These are phyloP conservation scores for Euplexia lucipara DNA, from an alignment of 2,888 invertebrate species.

Conservation along the genomic window DNA sequence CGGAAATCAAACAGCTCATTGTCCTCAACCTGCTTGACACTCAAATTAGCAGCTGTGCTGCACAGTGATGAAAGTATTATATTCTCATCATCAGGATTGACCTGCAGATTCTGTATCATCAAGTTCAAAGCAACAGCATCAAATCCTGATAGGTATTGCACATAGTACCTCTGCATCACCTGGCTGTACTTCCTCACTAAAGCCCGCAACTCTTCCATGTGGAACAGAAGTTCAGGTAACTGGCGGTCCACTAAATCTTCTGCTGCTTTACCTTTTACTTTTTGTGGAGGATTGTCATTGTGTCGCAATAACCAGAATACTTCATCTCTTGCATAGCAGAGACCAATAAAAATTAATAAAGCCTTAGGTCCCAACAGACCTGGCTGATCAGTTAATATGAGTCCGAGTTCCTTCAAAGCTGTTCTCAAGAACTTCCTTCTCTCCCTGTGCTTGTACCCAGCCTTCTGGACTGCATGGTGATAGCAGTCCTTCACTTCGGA, in stretches of 20 bases:
- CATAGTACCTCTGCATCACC: constrained; percentile 99
- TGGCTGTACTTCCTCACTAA: constrained; percentile 98
- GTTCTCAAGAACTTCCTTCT: constrained; percentile 98
- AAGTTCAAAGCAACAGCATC: constrained; percentile 98
- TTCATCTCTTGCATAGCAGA: constrained; percentile 99
- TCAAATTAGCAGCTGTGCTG: constrained; percentile 96
- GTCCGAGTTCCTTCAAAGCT: constrained; percentile 97
- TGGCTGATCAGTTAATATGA: constrained; percentile 99
- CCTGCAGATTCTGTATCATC: constrained; percentile 95
- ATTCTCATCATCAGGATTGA: constrained; percentile 98
- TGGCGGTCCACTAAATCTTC: constrained; percentile 99
- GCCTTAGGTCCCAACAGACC: constrained; percentile 99
- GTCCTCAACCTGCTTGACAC: constrained; percentile 98
- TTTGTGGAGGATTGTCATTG: constrained; percentile 98
- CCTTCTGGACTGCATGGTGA: constrained; percentile 96
- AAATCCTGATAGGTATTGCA: constrained; percentile 98
- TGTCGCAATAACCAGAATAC: constrained; percentile 99
- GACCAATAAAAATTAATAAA: constrained; percentile 98
- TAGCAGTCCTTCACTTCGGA: constrained; percentile 99
- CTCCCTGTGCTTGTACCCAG: constrained; percentile 98
- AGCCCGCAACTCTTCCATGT: constrained; percentile 99
- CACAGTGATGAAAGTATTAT: constrained; percentile 98
- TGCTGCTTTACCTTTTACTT: constrained; percentile 96
- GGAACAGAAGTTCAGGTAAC: constrained; percentile 98
- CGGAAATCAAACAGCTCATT: constrained; percentile 99